These are phyloP conservation scores for Rotaria magnacalcarata DNA, from an alignment of 2,888 invertebrate genomes.

Conservation along the genomic window DNA sequence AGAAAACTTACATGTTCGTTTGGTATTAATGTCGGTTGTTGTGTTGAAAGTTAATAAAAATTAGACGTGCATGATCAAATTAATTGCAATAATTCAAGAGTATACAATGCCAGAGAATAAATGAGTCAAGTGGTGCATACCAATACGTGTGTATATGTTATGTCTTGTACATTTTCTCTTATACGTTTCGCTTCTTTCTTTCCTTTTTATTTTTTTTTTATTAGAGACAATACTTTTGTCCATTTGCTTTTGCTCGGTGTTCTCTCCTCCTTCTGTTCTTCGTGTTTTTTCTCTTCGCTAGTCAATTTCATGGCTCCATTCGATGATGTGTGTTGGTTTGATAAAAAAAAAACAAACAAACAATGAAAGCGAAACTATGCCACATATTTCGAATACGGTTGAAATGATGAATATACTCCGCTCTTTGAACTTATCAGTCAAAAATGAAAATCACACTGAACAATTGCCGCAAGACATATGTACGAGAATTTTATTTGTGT, in stretches of 20 bases:
- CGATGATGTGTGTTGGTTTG: background rate
- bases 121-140: constrained; percentile 5
- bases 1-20: background rate
- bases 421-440: background rate
- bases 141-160: background rate
- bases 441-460: background rate
- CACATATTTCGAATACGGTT: too few species aligned
- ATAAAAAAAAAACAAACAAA: background rate
- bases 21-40: background rate
- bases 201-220: background rate
- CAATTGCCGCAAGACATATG: background rate
- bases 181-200: background rate
- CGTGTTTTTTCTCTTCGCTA: background rate
- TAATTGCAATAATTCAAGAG: constrained; percentile 13
- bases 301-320: background rate
- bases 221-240: background rate
- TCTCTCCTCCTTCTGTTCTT: background rate
- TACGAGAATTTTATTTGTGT: background rate
- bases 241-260: background rate
- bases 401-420: background rate
- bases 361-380: too few species aligned
- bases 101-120: background rate
- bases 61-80: constrained; percentile 13
- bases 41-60: background rate
- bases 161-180: background rate